Evolutionary conservation across 2,797 vertebrate species (phyloP).

Genomic region (Pogoniulus pusillus): DNA sequence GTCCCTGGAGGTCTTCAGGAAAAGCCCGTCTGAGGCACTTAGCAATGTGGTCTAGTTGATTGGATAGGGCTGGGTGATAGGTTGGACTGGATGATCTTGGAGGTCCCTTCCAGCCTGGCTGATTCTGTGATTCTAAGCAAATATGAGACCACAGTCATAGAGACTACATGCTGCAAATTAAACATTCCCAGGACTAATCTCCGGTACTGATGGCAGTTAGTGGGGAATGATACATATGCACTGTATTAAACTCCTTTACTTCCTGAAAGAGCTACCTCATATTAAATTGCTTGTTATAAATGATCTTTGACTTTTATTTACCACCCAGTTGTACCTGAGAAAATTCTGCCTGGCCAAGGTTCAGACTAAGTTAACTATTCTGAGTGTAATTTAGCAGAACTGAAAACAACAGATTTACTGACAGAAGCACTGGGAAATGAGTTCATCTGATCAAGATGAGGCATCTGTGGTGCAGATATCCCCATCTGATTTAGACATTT

Average conservation of each 20-base stretch:
- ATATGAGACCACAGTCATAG: background rate
- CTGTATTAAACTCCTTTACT: background rate
- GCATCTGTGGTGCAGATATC: background rate
- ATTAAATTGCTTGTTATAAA: background rate
- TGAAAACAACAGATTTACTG: background rate
- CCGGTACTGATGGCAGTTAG: background rate
- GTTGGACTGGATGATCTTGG: no score
- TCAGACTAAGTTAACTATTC: background rate
- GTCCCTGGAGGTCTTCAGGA: no score
- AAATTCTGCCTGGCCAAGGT: background rate
- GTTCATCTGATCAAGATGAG: background rate
- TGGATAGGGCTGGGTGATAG: no score
- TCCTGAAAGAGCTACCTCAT: background rate
- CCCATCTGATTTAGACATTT: background rate
- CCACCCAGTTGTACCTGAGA: background rate
- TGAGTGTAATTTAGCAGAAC: background rate
- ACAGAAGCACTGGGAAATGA: background rate
- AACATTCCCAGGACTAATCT: background rate
- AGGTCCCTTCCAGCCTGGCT: no score
- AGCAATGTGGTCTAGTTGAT: no score
- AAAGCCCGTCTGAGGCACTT: no score
- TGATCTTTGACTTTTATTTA: background rate
- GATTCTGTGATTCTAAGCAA: no score
- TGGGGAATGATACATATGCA: background rate
- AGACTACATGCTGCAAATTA: background rate